Conservation (phyloP, 2,888 invertebrate genomes). For the Drosophila bunnanda region DNA sequence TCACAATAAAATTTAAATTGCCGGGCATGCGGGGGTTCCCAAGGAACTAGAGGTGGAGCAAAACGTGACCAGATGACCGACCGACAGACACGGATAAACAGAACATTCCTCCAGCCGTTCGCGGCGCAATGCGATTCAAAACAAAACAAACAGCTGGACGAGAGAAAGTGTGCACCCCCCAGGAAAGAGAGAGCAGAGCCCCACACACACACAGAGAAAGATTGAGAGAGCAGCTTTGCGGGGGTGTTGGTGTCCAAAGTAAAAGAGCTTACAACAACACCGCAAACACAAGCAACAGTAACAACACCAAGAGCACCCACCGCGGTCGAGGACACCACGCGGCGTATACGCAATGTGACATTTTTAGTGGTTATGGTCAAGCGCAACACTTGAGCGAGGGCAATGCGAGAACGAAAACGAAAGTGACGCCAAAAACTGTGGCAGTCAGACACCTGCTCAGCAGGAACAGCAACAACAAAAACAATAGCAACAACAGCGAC, state of each 20-base stretch:
- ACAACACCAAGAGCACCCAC: conserved; percentile 21
- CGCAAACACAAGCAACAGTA: conserved; percentile 19
- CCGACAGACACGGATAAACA: conserved; percentile 29
- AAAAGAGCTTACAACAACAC: conserved; percentile 47
- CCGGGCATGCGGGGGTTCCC: conserved; percentile 39
- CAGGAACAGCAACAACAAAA: conserved; percentile 35
- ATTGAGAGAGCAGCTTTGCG: conserved; percentile 42
- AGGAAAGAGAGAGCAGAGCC: conserved; percentile 2
- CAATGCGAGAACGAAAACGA: conserved; percentile 55
- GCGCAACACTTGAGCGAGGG: conserved; percentile 76
- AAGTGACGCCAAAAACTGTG: conserved; percentile 64
- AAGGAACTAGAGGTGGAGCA: conserved; percentile 6
- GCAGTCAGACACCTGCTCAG: conserved; percentile 56
- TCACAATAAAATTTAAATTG: conserved; percentile 72
- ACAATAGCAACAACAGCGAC: conserved; percentile 8
- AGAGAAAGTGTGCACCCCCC: conserved; percentile 13
- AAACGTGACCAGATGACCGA: conserved; percentile 60
- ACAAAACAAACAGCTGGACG: conserved; percentile 71
- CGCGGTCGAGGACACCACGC: conserved; percentile 70
- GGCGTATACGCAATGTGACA: conserved; percentile 81
- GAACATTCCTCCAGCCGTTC: conserved; percentile 13
- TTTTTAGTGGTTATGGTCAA: conserved; percentile 82
- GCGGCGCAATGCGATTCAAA: conserved; percentile 60
- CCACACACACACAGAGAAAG: neutral
- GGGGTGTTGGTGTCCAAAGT: conserved; percentile 47